These are phyloP conservation scores for Drosophila testacea DNA, from an alignment of 2,888 invertebrate species.

Conservation along the genomic window DNA sequence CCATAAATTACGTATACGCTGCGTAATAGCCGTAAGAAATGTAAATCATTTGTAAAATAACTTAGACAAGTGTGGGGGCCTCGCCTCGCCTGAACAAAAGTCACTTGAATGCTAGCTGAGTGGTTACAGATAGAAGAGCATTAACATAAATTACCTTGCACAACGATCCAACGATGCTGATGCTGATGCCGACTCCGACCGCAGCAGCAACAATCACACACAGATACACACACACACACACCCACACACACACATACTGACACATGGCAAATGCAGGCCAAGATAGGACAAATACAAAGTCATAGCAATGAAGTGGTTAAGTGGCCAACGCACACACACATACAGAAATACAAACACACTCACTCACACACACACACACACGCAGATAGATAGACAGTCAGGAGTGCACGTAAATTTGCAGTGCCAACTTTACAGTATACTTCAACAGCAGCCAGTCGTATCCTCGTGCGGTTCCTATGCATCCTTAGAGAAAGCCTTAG, in stretches of 20 bases:
- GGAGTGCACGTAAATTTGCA: conserved; percentile 51
- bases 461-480: conserved; percentile 80
- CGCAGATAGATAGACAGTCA: conserved; percentile 44
- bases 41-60: conserved; percentile 78
- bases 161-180: conserved; percentile 57
- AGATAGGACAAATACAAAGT: conserved; percentile 59
- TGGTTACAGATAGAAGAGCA: conserved; percentile 60
- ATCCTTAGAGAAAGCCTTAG: conserved; percentile 50
- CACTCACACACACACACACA: conserved; percentile 31
- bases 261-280: conserved; percentile 49
- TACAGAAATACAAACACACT: neutral
- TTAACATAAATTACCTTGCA: conserved; percentile 81
- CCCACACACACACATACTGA: conserved; percentile 31
- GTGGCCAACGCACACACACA: conserved; percentile 57
- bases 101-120: conserved; percentile 45
- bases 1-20: conserved; percentile 70
- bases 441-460: conserved; percentile 81
- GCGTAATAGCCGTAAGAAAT: conserved; percentile 57
- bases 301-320: conserved; percentile 75
- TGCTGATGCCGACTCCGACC: conserved; percentile 38
- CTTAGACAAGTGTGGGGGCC: conserved; percentile 29
- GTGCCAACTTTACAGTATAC: conserved; percentile 77
- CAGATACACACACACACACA: conserved; percentile 38
- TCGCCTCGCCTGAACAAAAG: conserved; percentile 27
- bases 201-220: conserved; percentile 52